Evolutionary conservation across 2,888 invertebrate genomes (phyloP), one percentile per base, ranked within the genome.

Genomic region (Drosophila emarginata): DNA sequence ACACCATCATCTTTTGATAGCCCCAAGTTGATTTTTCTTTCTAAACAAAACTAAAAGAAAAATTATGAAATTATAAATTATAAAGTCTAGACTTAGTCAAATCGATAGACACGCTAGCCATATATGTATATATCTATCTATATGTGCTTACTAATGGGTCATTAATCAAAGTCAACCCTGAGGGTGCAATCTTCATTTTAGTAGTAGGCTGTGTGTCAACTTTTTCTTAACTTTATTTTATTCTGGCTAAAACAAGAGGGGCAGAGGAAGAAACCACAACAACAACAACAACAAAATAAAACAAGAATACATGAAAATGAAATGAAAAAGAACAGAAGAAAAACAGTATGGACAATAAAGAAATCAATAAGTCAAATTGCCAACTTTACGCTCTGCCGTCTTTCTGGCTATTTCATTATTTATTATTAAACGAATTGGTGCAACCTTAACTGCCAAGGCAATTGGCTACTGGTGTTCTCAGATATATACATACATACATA

Each of bases 371-470:
- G 77, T 74, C 77, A 74, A 77, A 68, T 77, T 72, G 68, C 61
- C 68, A 60, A 67, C 56, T 21, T 12, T 50, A 50, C 18, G 23
- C 61, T 63, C 14, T 39, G 67, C 58, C 67, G 67, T 63, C 77
- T 83, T 77, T 63, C 14, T 39, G 67, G 61, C 67, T 68, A 64
- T 77, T 83, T 77, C 74, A 79, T 83, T 88, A 85, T 82, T 89
- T 90, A 87, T 89, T 85, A 82, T 87, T 80, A 80, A 84, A 76
- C 82, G 88, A 89, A 88, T 90, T 89, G 89, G 86, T 84, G 81
- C 89, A 89, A 78, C 88, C 90, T 89, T 80, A 88, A 86, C 83
- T 90, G 89, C 88, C 89, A 89, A 73, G 78, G 69, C 82, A 82
- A 84, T 84, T 82, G 87, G 90, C 90, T 90, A 90, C 90, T 77